Evolutionary conservation across 2,888 invertebrate species (phyloP).

Genomic region (Pardosa pseudoannulata): DNA sequence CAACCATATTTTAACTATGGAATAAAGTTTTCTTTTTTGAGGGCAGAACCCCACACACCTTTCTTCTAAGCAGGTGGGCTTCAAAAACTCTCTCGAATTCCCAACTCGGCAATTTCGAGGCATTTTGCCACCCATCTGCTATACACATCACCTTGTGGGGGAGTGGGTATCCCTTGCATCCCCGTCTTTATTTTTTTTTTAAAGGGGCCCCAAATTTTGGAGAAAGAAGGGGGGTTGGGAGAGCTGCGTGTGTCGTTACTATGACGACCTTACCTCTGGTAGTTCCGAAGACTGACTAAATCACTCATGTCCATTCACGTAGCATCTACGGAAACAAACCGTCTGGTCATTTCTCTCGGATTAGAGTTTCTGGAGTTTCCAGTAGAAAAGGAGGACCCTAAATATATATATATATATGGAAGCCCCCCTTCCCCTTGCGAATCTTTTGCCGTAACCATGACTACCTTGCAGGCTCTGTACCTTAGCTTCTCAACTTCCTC

Average conservation of each 20-base stretch:
- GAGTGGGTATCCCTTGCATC: not conserved
- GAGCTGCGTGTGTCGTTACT: conserved; percentile 67
- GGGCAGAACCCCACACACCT: conserved; percentile 8
- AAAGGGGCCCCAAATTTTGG: conserved; percentile 20
- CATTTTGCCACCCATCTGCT: conserved; percentile 54
- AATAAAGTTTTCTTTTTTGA: not conserved
- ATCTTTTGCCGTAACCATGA: conserved; percentile 58
- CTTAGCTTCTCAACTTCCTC: conserved; percentile 71
- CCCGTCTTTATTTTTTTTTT: too few relatives aligned
- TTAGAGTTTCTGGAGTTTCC: conserved; percentile 72
- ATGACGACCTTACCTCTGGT: conserved; percentile 66
- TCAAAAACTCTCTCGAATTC: conserved; percentile 36
- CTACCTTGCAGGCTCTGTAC: conserved; percentile 55
- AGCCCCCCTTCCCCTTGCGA: conserved; percentile 16
- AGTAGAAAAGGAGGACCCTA: conserved; percentile 24
- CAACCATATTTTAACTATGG: too few relatives aligned
- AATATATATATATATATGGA: conserved; percentile 53
- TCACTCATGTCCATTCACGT: conserved; percentile 72
- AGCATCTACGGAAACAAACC: conserved; percentile 72
- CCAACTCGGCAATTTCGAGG: conserved; percentile 55
- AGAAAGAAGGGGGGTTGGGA: conserved; percentile 49
- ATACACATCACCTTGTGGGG: not conserved
- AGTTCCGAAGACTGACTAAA: conserved; percentile 71
- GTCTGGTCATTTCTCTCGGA: conserved; percentile 73
- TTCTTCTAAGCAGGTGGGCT: not conserved